Conservation (phyloP, 2,797 vertebrate genomes). For the Trematomus bernacchii region DNA sequence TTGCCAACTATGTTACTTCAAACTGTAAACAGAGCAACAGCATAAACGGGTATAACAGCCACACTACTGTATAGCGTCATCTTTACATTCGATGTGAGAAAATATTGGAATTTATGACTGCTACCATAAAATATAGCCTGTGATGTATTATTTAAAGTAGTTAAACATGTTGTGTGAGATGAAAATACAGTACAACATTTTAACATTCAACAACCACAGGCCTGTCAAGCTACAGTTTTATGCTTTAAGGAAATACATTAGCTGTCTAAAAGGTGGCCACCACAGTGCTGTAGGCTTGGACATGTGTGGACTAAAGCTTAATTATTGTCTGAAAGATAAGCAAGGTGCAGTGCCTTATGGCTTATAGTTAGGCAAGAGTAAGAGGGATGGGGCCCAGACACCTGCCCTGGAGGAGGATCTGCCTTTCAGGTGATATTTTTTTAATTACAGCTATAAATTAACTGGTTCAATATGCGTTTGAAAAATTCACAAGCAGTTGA, state of each 20-base stretch:
- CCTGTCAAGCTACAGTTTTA: neutral
- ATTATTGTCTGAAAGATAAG: constrained; percentile 70
- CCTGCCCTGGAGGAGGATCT: neutral
- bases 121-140: neutral
- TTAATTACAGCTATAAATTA: neutral
- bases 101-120: neutral
- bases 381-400: constrained; percentile 17
- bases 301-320: constrained; percentile 40
- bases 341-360: constrained; percentile 51
- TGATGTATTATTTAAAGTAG: neutral
- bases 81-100: neutral
- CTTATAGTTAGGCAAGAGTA: constrained; percentile 44
- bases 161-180: neutral
- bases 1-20: neutral
- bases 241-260: constrained; percentile 1
- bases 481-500: constrained; percentile 8
- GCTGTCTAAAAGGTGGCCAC: neutral
- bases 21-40: neutral
- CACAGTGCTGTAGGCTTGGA: constrained; percentile 9
- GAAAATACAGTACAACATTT: neutral
- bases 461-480: neutral
- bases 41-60: constrained; percentile 2
- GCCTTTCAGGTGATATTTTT: neutral
- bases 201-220: neutral
- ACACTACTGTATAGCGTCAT: neutral